Evolutionary conservation across 2,888 invertebrate species (phyloP).

Genomic region (Ferrisia virgata): DNA sequence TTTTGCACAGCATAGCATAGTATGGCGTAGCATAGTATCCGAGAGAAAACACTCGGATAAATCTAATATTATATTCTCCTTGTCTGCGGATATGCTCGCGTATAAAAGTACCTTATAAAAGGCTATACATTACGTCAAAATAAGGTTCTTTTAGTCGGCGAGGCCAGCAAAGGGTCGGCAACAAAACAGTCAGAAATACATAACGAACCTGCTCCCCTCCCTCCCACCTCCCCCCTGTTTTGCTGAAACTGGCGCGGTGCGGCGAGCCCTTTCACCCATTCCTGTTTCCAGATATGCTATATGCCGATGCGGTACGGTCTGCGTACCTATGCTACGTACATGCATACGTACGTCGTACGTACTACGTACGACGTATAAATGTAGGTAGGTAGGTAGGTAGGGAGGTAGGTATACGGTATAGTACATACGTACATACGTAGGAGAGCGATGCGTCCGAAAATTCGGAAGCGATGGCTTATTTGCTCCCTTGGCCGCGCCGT

Average conservation of each 20-base stretch:
- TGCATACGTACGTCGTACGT: neutral
- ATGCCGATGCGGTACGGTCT: neutral
- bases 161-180: constrained; percentile 43
- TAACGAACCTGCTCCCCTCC: constrained; percentile 36
- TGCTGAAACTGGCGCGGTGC: no score
- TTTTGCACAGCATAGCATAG: neutral
- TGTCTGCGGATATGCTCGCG: constrained; percentile 40
- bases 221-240: no score
- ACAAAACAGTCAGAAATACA: constrained; percentile 43
- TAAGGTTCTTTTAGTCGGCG: constrained; percentile 44
- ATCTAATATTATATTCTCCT: constrained; percentile 46
- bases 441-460: constrained; percentile 40
- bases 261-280: neutral
- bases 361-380: no score
- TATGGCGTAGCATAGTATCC: neutral
- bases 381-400: no score
- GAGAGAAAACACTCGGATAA: constrained; percentile 34
- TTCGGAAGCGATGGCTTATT: constrained; percentile 46
- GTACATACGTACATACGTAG: no score
- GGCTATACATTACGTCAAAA: constrained; percentile 45
- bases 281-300: no score
- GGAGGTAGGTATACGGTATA: no score
- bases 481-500: constrained; percentile 36
- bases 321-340: neutral
- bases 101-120: constrained; percentile 45